Evolutionary conservation across 2,797 vertebrate species (phyloP), one percentile per base, ranked within the genome.

Genomic region (Tapirus indicus): DNA sequence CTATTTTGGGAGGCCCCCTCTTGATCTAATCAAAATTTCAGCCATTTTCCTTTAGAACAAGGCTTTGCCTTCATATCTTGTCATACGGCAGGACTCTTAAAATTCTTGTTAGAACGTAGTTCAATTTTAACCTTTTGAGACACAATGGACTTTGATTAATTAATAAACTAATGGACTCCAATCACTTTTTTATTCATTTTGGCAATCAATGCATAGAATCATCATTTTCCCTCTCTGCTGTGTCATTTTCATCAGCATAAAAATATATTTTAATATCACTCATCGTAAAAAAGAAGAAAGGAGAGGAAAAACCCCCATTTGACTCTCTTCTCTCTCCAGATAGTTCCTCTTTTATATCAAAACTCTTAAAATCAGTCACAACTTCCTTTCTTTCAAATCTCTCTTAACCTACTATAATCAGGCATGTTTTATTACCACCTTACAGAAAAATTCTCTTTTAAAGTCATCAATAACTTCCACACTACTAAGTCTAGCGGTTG

Each of bases 141-240:
- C 71, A 97, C 77, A 97, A 96, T 96, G 62, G 44, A 62, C 52
- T 94, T 94, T 97, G 95, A 97, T 97, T 95, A 95, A 94, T 96
- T 97, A 97, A 95, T 82, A 91, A 93, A 69, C n/a, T 77, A 96
- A 96, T 95, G 71, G 58, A 41, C 52, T 78, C 2, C n/a, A 97
- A 84, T 95, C 49, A 54, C 54, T 69, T 82, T 83, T 83, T 60
- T 23, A 71, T 78, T 96, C 89, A 85, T 88, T 88, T 74, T 96
- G 87, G 96, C 66, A 97, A 75, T 92, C 94, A 97, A 23, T n/a
- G 1, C 29, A 90, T 94, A 18, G 11, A 44, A 66, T 58, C 38
- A 77, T 78, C 69, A 64, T 66, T 91, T 96, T 35, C 13, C 8
- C 56, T 71, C 25, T 77, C 44, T n/a, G 16, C 38, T 41, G 1